Evolutionary conservation across 2,113 vertebrate species (phyloP).

Genomic region (Podarcis muralis): DNA sequence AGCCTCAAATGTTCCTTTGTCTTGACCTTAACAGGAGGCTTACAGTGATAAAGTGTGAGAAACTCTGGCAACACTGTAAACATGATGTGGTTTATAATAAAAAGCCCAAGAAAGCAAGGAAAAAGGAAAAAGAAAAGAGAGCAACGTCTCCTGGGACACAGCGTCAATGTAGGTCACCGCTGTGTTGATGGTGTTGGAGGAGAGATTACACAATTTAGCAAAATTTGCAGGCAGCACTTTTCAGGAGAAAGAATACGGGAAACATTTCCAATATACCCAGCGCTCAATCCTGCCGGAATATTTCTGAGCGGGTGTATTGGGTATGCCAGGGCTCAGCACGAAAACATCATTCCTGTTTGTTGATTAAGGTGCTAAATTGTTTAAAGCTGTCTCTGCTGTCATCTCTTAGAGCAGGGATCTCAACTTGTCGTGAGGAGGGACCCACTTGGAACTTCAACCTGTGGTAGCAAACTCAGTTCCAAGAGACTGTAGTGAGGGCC

Average conservation of each 20-base stretch:
- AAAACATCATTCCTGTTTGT: not conserved
- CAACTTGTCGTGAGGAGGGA: not conserved
- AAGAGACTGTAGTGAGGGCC: not conserved
- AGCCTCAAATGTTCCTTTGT: not conserved
- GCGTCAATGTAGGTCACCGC: not conserved
- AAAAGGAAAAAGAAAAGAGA: not conserved
- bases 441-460: not conserved
- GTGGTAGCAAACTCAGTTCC: not conserved
- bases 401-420: not conserved
- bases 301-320: not conserved
- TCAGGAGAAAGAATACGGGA: not conserved
- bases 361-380: not conserved
- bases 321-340: not conserved
- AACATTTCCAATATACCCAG: not conserved
- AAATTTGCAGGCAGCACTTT: not conserved
- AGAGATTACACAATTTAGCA: not conserved
- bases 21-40: not conserved
- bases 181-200: not conserved
- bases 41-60: not conserved
- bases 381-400: not conserved
- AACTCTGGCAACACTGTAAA: not conserved
- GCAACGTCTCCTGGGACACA: not conserved
- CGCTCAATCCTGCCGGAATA: not conserved
- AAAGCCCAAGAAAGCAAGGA: not conserved
- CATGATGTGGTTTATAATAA: not conserved